Evolutionary conservation across 2,888 invertebrate species (phyloP).

Genomic region (Synanthedon vespiformis): DNA sequence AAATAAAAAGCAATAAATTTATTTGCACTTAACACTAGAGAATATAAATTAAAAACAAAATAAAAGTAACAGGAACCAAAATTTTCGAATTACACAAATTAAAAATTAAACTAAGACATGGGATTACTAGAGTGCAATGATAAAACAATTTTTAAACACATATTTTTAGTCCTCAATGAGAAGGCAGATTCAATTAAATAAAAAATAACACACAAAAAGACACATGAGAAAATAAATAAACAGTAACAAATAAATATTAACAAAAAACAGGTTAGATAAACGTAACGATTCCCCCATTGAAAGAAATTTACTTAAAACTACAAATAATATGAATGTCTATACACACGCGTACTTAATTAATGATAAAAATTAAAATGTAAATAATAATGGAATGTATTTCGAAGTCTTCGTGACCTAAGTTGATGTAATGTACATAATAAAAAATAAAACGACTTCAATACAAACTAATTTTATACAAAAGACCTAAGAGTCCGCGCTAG

Average conservation of each 20-base stretch:
- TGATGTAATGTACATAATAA: conserved; percentile 13
- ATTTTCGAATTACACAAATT: conserved; percentile 27
- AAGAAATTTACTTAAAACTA: conserved; percentile 4
- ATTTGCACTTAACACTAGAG: conserved; percentile 54
- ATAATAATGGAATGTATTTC: conserved; percentile 39
- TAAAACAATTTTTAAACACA: conserved; percentile 3
- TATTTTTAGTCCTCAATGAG: background rate
- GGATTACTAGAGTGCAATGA: background rate
- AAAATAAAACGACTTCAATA: conserved; percentile 12
- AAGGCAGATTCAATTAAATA: conserved; percentile 9
- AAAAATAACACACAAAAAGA: conserved; percentile 43
- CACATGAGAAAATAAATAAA: conserved; percentile 41
- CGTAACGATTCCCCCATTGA: conserved; percentile 65
- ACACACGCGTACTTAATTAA: conserved; percentile 6
- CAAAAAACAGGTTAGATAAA: conserved; percentile 60
- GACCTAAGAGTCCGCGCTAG: background rate
- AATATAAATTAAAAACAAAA: conserved; percentile 65
- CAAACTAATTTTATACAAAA: background rate
- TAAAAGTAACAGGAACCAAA: conserved; percentile 70
- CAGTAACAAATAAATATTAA: conserved; percentile 62
- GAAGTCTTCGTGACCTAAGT: conserved; percentile 11
- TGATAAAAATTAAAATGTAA: conserved; percentile 5
- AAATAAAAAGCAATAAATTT: conserved; percentile 63
- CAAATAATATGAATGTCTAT: conserved; percentile 11
- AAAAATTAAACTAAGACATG: conserved; percentile 6